Evolutionary conservation across 2,797 vertebrate genomes (phyloP).

Genomic region (Moxostoma hubbsi): DNA sequence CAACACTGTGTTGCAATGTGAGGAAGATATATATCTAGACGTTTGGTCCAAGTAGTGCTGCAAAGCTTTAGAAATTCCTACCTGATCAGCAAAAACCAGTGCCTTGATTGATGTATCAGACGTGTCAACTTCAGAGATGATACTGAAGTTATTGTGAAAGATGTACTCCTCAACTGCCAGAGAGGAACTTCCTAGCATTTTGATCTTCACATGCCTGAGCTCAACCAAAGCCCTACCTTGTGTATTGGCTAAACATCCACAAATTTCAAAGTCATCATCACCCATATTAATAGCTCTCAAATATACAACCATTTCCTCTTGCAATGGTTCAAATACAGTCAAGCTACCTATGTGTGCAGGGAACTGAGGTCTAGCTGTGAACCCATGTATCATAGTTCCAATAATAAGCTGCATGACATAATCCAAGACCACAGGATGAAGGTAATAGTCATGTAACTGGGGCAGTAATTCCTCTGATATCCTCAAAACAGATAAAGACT

Average conservation of each 20-base stretch:
- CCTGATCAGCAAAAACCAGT: too few relatives aligned
- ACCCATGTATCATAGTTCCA: slow-evolving; percentile 68
- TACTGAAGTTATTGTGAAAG: slow-evolving; percentile 78
- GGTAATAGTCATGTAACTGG: slow-evolving; percentile 80
- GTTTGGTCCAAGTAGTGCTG: slow-evolving; percentile 72
- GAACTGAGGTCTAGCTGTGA: too few relatives aligned
- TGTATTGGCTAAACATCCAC: slow-evolving; percentile 83
- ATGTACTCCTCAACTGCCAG: too few relatives aligned
- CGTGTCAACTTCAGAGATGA: slow-evolving; percentile 50
- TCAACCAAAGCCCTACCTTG: slow-evolving; percentile 81
- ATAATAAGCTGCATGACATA: slow-evolving; percentile 82
- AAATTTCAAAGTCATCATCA: slow-evolving; percentile 76
- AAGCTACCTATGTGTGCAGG: slow-evolving; percentile 80
- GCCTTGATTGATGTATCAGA: slow-evolving; percentile 62
- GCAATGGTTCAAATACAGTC: slow-evolving; percentile 76
- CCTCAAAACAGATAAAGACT: slow-evolving; percentile 76
- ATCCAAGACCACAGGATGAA: slow-evolving; percentile 87
- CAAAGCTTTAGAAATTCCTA: slow-evolving; percentile 76
- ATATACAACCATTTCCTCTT: slow-evolving; percentile 86
- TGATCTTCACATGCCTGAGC: slow-evolving; percentile 75
- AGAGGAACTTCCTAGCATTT: slow-evolving; percentile 75
- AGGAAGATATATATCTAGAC: slow-evolving; percentile 58
- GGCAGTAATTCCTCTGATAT: slow-evolving; percentile 70
- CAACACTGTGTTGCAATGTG: slow-evolving; percentile 62
- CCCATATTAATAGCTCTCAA: slow-evolving; percentile 73